Base-by-base conservation (phyloP, 2,797 vertebrate genomes). In the Tachyglossus aculeatus region DNA sequence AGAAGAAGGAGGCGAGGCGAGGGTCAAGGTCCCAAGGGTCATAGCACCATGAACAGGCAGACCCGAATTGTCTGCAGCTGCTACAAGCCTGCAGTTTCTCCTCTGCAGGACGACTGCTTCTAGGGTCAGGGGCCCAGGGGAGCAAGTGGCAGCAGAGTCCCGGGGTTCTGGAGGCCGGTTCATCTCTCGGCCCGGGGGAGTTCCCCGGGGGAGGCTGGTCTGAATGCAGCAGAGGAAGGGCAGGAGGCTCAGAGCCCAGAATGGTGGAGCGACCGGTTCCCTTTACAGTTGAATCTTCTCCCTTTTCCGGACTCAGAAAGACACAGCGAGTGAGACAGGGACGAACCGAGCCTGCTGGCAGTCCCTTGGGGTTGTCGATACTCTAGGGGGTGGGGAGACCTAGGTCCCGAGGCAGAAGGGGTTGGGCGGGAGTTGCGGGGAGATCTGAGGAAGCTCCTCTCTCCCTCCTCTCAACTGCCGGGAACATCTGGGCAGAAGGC, bases 31-130 rank as follows among this genome's bases (percentile, higher is more conserved):
- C 81, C 71, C 41, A n/a, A 62, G 69, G 73, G 61, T 74, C 41
- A 76, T 78, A 87, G 85, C 85, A 87, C 85, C 85, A 69, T 39
- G 71, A 73, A 70, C 77, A 73, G 68, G 76, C 76, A 64, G 39
- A 57, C 31, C 58, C 61, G n/a, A n/a, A n/a, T n/a, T n/a, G 41
- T 61, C 73, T 6, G n/a, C 54, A 53, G 41, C 4, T 37, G 67
- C 70, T 51, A 33, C 11, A 5, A 9, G 33, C 31, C 40, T 38
- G 15, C 0, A 37, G 57, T 36, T 63, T n/a, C n/a, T n/a, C 71
- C 53, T 61, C 37, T 64, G 51, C 39, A 74, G 66, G 76, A 76
- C 27, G 71, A 10, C 9, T 3, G 12, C 27, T 50, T 31, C 71
- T 56, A 34, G 33, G 6, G 44, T 14, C 53, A 45, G 51, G 67